Evolutionary conservation across 2,888 invertebrate species (phyloP), one percentile per base, ranked within the genome.

Genomic region (Campaea margaritaria): DNA sequence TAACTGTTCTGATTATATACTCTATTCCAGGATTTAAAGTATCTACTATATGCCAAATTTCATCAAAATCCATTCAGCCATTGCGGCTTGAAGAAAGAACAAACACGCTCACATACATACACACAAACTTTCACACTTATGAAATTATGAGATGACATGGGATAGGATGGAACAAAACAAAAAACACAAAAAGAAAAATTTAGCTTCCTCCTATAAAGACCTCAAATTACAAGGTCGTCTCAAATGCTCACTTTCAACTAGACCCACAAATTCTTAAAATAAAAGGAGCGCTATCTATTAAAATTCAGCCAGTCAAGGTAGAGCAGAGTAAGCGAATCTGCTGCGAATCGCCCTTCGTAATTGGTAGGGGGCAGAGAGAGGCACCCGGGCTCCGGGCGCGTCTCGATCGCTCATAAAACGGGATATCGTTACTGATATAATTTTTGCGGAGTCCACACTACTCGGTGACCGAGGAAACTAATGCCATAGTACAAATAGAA

Each of bases 261-360:
- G 15, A 49, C 36, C 16, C 27, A n/a, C n/a, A 56, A 39, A 44
- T 45, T 46, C 15, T 41, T 27, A 36, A 47, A 55, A 38, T 55
- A 50, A 47, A 58, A 46, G 14, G 21, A 39, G 43, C 21, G 45
- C 39, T 45, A 51, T 69, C 68, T 68, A 70, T 73, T 70, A 69
- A 70, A 70, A 73, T 67, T 65, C 51, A 61, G 59, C 58, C 49
- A 56, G 49, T 34, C 50, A 49, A 65, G 65, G 65, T 68, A 58
- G 34, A 65, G 63, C 66, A 42, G 48, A 66, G 60, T 69, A 69
- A 69, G 69, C 68, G 64, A 67, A 69, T 68, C 64, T 63, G 44
- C 45, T 50, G 46, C 60, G 50, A 67, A 70, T 66, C 60, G 69
- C 63, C 69, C 46, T 50, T 57, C 38, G 62, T 65, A 67, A 68